A percentile compares a stretch with the other conserved stretches of the same genome.
These are phyloP conservation scores for Lasiurus borealis DNA, from an alignment of 2,113 vertebrate genomes.

Conservation along the genomic window DNA sequence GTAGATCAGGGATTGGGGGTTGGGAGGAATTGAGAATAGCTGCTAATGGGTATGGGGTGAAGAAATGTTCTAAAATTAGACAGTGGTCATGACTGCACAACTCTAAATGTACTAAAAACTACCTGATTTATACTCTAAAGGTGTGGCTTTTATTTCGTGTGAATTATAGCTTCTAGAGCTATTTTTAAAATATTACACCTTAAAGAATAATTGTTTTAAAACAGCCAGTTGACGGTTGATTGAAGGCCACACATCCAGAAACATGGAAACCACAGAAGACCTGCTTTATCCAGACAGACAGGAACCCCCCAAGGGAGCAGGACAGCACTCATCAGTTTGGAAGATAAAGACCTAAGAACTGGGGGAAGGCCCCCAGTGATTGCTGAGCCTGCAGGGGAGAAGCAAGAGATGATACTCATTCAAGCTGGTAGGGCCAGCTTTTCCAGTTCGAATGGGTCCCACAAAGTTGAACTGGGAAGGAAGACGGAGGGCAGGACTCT, in stretches of 20 bases:
- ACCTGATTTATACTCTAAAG: neutral
- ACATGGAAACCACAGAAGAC: neutral
- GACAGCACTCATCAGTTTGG: neutral
- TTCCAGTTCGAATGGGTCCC: conserved; percentile 57
- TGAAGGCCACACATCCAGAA: neutral
- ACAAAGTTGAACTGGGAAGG: neutral
- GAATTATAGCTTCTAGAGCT: conserved; percentile 48
- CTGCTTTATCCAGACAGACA: neutral
- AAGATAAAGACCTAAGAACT: neutral
- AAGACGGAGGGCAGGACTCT: neutral
- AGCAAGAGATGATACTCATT: neutral
- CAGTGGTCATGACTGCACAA: neutral
- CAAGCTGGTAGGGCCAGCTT: conserved; percentile 65
- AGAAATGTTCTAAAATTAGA: neutral
- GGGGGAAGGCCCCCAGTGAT: neutral
- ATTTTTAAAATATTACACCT: neutral
- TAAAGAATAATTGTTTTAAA: neutral
- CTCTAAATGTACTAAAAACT: neutral
- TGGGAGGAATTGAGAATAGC: too few relatives aligned
- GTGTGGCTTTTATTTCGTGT: conserved; percentile 37
- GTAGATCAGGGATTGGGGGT: neutral
- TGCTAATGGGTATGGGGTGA: neutral
- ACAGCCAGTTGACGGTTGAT: neutral
- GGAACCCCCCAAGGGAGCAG: neutral
- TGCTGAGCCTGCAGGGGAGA: neutral